Evolutionary conservation across 2,888 invertebrate genomes (phyloP), one percentile per base, ranked within the genome.

Genomic region (Auanema freiburgensis): DNA sequence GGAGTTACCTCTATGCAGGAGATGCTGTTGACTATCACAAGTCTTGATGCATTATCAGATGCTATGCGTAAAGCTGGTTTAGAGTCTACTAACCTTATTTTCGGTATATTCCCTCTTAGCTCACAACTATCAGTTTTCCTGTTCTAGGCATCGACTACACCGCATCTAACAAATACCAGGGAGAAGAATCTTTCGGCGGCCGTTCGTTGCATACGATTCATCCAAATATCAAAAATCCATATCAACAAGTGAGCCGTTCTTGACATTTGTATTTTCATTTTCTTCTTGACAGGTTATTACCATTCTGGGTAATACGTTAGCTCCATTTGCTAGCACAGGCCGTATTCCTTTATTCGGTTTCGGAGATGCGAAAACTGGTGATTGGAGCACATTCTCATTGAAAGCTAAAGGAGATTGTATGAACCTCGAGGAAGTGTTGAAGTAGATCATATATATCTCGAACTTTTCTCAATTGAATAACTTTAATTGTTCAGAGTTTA

Each of bases 151-250:
- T 87, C 44, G 87, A 87, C 78, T 87, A 87, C 79, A 87, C 87
- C 8, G 87, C 87, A 10, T 85, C 85, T 69, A 87, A 87, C 74
- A 87, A 87, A 72, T 87, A 87, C 84, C 87, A 87, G 73, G 87
- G 87, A 25, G 77, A 86, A 53, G 84, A 85, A 64, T 86, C 85
- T 10, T 87, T 87, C 74, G 79, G 76, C 43, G 85, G 86, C 18
- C 79, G 84, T 40, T 84, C 84, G 56, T 79, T 87, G 33, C 84
- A 84, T 63, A 73, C 74, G 8, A 76, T 84, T 49, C 75, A 78
- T 50, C 71, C 73, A 14, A 63, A 68, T 41, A 59, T 77, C 56
- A 79, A 79, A 57, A 83, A 83, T 63, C 87, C 87, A 1, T 87
- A 87, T 73, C 87, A 85, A 58, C 83, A 85, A 81, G 86, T 80